phyloP scores from a whole-genome alignment of 1,140 invertebrate genomes.

The Brachionus plicatilis region DNA sequence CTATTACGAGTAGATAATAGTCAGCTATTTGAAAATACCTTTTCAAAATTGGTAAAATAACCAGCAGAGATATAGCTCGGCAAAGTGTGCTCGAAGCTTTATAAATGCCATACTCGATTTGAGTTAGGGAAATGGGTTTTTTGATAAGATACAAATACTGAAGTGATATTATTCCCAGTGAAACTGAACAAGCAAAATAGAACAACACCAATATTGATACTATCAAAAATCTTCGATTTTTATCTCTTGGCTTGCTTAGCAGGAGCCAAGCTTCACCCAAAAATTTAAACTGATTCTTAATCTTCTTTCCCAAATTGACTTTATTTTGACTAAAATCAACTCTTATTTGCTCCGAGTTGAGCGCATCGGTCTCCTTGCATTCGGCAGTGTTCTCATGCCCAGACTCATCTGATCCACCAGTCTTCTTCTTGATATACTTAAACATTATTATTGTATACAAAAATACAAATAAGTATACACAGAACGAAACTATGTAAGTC shows the following conservation, averaged over 20 bases:
- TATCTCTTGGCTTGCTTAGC: constrained; percentile 4
- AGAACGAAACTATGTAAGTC: constrained; percentile 17
- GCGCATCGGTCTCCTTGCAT: background rate
- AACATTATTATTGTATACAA: constrained; percentile 23
- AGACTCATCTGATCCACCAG: background rate
- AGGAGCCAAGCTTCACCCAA: background rate
- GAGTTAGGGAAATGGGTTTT: constrained; percentile 31
- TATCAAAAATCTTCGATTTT: constrained; percentile 6
- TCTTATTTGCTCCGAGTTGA: background rate
- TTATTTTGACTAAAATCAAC: background rate
- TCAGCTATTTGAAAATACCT: background rate
- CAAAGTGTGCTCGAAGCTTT: constrained; percentile 11
- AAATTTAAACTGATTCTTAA: background rate
- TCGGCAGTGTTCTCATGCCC: background rate
- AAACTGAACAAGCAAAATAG: constrained; percentile 12
- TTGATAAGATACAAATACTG: constrained; percentile 34
- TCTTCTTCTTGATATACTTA: constrained; percentile 5
- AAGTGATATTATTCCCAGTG: constrained; percentile 29
- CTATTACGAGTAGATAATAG: constrained; percentile 11
- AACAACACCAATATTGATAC: constrained; percentile 2
- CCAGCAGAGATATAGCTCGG: background rate
- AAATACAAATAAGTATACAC: constrained; percentile 11
- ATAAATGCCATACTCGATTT: constrained; percentile 20
- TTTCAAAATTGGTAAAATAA: constrained; percentile 25
- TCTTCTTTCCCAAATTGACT: background rate